Percentiles rank a stretch among this genome's conserved stretches.
phyloP scores from a whole-genome alignment of 2,888 invertebrate genomes.

The Acleris holmiana region DNA sequence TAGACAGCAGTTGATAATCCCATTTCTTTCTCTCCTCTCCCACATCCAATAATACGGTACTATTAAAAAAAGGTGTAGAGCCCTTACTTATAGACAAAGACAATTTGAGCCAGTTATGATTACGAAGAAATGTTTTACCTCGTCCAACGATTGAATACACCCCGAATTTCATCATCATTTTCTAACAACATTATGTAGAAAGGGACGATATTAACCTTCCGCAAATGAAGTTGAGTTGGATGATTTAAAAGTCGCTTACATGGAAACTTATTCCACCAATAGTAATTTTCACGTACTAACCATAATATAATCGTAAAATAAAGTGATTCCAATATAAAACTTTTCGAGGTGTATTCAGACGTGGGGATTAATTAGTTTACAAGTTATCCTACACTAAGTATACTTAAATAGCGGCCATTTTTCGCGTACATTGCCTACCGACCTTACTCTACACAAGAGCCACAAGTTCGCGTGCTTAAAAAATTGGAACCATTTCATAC shows the following conservation, averaged over 20 bases:
- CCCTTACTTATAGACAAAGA: constrained; percentile 33
- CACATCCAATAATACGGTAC: constrained; percentile 15
- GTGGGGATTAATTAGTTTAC: constrained; percentile 12
- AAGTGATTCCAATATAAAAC: too few species aligned
- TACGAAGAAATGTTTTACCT: constrained; percentile 8
- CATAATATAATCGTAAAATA: too few species aligned
- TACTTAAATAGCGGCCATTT: constrained; percentile 33
- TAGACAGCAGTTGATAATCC: too few species aligned
- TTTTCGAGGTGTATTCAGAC: constrained; percentile 13
- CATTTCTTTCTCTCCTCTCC: constrained; percentile 2
- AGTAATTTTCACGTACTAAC: too few species aligned
- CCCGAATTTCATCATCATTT: neutral
- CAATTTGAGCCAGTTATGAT: constrained; percentile 34
- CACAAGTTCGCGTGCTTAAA: neutral
- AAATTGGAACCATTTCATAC: neutral
- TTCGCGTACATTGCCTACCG: constrained; percentile 24
- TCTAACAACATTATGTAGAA: too few species aligned
- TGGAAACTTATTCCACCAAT: too few species aligned
- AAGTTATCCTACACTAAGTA: constrained; percentile 32
- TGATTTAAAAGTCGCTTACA: too few species aligned
- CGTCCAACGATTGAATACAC: constrained; percentile 18
- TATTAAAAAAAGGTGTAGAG: constrained; percentile 17
- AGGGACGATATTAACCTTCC: too few species aligned
- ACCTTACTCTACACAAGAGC: constrained; percentile 24
- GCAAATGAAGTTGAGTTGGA: too few species aligned